Evolutionary conservation across 2,888 invertebrate species (phyloP).

Genomic region (Operophtera brumata): DNA sequence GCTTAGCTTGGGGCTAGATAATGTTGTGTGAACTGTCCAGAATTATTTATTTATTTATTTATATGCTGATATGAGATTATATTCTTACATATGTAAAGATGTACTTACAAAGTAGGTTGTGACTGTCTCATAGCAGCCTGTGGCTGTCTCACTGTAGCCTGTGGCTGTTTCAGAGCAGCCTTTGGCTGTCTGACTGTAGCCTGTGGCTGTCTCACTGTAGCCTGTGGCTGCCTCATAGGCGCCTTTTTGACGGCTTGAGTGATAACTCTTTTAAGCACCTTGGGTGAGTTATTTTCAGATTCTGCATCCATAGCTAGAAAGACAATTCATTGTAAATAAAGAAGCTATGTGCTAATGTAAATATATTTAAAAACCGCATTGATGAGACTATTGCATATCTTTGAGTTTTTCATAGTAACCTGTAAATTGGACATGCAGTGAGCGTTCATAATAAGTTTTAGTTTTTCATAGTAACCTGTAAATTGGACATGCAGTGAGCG

Average conservation of each 20-base stretch:
- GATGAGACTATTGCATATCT: no score
- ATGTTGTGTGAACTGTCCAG: no score
- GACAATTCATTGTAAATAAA: background rate
- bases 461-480: no score
- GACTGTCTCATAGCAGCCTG: slow-evolving; percentile 31
- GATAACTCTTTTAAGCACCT: slow-evolving; percentile 32
- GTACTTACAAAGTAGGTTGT: slow-evolving; percentile 43
- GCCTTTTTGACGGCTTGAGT: slow-evolving; percentile 41
- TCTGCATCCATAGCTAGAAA: slow-evolving; percentile 56
- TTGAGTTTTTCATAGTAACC: no score
- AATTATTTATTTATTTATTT: no score
- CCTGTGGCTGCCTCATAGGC: slow-evolving; percentile 39
- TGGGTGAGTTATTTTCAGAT: slow-evolving; percentile 37
- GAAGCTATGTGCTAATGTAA: no score
- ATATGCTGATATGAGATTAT: no score
- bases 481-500: no score
- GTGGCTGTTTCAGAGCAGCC: slow-evolving; percentile 36
- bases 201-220: slow-evolving; percentile 1
- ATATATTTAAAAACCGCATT: no score
- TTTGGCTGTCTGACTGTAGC: slow-evolving; percentile 34
- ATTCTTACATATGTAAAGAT: background rate
- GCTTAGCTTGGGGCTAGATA: no score
- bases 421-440: no score
- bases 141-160: background rate
- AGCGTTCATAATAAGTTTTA: no score